Conservation (phyloP, 2,888 invertebrate genomes). For the Flexamia atlantica region DNA sequence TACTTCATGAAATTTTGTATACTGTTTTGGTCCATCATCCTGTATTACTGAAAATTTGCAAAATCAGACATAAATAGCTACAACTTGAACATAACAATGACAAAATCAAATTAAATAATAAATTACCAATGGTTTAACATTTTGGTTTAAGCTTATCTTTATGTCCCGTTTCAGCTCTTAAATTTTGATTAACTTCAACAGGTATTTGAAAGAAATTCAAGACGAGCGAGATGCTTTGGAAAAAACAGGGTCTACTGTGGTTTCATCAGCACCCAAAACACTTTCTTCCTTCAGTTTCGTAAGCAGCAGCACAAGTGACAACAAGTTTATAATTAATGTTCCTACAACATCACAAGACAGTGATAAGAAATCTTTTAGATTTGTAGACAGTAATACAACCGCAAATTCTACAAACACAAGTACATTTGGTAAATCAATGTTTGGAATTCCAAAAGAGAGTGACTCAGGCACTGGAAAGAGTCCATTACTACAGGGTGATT, state of each 20-base stretch:
- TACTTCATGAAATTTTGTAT: no score
- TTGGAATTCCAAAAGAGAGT: slow-evolving; percentile 31
- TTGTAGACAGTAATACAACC: neutral
- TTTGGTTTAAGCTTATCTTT: no score
- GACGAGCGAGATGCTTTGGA: slow-evolving; percentile 57
- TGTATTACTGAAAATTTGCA: no score
- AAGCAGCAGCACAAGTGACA: slow-evolving; percentile 41
- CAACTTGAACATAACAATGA: no score
- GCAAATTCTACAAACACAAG: neutral
- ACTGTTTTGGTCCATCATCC: no score
- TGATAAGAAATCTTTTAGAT: slow-evolving; percentile 27
- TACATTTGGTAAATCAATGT: neutral
- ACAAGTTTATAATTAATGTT: slow-evolving; percentile 36
- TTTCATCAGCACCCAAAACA: neutral
- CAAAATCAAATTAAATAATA: no score
- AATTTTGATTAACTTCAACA: neutral
- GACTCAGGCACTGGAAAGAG: slow-evolving; percentile 36
- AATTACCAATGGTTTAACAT: no score
- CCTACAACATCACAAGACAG: slow-evolving; percentile 30
- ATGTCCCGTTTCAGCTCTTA: no score
- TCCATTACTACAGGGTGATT: slow-evolving; percentile 7
- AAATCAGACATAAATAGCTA: no score
- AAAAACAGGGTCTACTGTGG: neutral
- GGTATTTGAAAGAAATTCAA: slow-evolving; percentile 73
- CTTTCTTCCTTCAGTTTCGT: slow-evolving; percentile 31